Base-by-base conservation (phyloP, 2,888 invertebrate genomes). In the Brenthis hecate region DNA sequence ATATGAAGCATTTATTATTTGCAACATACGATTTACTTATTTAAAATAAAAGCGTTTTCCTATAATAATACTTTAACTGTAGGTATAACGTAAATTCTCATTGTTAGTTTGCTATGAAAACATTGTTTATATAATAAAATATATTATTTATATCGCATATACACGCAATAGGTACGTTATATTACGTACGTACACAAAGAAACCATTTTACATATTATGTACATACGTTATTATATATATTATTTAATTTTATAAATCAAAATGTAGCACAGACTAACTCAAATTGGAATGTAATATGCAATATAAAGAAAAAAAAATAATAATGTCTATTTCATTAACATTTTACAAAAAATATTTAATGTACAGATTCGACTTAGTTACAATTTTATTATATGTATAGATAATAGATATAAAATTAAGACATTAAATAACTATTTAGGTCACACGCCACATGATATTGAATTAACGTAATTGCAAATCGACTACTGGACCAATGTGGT, bases 21-120 rank as follows among this genome's bases (percentile, higher is more conserved):
- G 14, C 23, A 48, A 48, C 14, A 23, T 48, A 48, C 11, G 8
- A 28, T 48, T 48, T 58, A 58, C 58, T 5, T 58, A 28, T 58
- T 48, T 48, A 23, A 28, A 58, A 58, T 58, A 8, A 43, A 11
- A 43, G 36, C 36, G 36, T 43, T 43, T 28, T 28, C 14, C 47
- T 14, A 58, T n/a, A 58, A 28, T 28, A 28, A n/a, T 28, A 58
- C 58, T 28, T 5, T 58, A 58, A 58, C 11, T 48, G 48, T n/a
- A n/a, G n/a, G n/a, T n/a, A 28, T 58, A 47, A 58, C n/a, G 23
- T 48, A 11, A 28, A 5, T 58, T 58, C 0, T 28, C 48, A n/a
- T 28, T n/a, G 4, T 58, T 58, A 14, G 48, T 58, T 58, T 5
- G n/a, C 47, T 2, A 58, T 58, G 48, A 58, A 43, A 43, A 43